Conservation (phyloP, 1,140 invertebrate species). For the Harlomillsia oculata region DNA sequence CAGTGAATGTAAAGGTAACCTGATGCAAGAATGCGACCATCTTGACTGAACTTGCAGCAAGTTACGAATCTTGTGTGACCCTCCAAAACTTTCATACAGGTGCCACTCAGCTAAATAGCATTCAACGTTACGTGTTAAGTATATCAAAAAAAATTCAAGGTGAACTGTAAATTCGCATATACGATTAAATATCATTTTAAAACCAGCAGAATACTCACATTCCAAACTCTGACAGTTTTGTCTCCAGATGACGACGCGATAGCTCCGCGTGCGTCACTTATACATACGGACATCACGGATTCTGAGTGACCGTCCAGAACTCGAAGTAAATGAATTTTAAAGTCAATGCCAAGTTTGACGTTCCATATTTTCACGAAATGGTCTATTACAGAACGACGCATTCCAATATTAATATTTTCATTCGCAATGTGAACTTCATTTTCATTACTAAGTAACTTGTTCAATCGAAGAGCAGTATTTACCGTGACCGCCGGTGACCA, state of each 20-base stretch:
- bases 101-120: conserved; percentile 37
- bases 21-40: conserved; percentile 53
- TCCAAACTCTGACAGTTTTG: conserved; percentile 62
- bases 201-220: conserved; percentile 50
- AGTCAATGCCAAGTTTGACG: conserved; percentile 42
- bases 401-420: no score
- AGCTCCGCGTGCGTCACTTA: conserved; percentile 44
- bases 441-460: conserved; percentile 43
- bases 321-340: conserved; percentile 35
- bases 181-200: no score
- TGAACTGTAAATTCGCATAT: no score
- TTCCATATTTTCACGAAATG: conserved; percentile 64
- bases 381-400: conserved; percentile 61
- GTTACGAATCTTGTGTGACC: conserved; percentile 59
- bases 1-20: conserved; percentile 40
- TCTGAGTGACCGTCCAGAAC: conserved; percentile 30
- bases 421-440: no score
- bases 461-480: conserved; percentile 9
- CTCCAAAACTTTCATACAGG: conserved; percentile 44
- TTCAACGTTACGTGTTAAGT: no score
- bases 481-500: conserved; percentile 30
- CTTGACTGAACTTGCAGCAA: conserved; percentile 57
- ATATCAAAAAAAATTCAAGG: no score
- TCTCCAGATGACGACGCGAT: conserved; percentile 58
- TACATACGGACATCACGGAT: conserved; percentile 26